phyloP scores from a whole-genome alignment of 2,888 invertebrate genomes.

The Tinea pellionella region DNA sequence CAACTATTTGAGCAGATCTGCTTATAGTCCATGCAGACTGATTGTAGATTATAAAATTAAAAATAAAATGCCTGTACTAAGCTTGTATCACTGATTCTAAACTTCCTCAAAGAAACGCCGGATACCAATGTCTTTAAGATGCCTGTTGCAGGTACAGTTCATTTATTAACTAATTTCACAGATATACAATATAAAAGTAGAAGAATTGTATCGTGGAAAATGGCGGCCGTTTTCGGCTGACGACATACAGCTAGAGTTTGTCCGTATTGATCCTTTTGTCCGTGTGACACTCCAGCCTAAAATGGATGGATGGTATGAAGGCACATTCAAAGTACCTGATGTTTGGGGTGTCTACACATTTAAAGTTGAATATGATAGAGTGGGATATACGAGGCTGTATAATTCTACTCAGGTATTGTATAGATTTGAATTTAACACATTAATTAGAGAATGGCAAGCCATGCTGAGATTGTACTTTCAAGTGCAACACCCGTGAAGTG shows the following conservation, averaged over 20 bases:
- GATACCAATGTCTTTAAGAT: too few relatives aligned
- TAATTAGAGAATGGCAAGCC: too few relatives aligned
- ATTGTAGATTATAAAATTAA: too few relatives aligned
- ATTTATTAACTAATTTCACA: slow-evolving; percentile 30
- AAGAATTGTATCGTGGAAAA: slow-evolving; percentile 82
- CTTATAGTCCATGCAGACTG: too few relatives aligned
- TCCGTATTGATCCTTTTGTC: slow-evolving; percentile 98
- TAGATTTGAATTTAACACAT: too few relatives aligned
- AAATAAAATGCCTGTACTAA: too few relatives aligned
- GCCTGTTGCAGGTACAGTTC: too few relatives aligned
- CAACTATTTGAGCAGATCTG: too few relatives aligned
- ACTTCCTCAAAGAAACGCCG: too few relatives aligned
- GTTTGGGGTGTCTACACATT: slow-evolving; percentile 99
- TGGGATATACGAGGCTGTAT: slow-evolving; percentile 93
- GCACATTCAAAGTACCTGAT: slow-evolving; percentile 95
- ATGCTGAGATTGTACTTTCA: too few relatives aligned
- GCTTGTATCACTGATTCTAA: too few relatives aligned
- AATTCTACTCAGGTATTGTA: slow-evolving; percentile 87
- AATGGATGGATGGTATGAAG: slow-evolving; percentile 83
- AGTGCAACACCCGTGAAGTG: too few relatives aligned
- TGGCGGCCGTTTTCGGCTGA: slow-evolving; percentile 94
- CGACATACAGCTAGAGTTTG: slow-evolving; percentile 98
- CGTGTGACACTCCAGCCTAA: slow-evolving; percentile 81
- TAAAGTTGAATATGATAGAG: slow-evolving; percentile 95
- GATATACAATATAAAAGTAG: slow-evolving; percentile 92